phyloP scores from a whole-genome alignment of 2,888 invertebrate species.

The Macrosoma leucophasiata region DNA sequence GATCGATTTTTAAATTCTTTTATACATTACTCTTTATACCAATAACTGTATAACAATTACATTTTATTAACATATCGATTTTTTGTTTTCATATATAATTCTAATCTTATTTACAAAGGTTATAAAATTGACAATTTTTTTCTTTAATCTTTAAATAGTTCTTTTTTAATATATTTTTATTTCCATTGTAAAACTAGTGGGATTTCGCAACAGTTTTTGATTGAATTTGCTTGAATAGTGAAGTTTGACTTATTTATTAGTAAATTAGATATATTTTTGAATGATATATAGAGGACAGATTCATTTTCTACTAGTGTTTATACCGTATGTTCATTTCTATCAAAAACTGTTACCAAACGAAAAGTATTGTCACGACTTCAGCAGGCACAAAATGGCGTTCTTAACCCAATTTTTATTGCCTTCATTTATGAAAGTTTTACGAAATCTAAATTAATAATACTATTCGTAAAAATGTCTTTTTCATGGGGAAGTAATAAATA shows the following conservation, averaged over 20 bases:
- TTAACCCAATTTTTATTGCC: constrained; percentile 68
- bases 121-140: constrained; percentile 66
- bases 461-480: constrained; percentile 76
- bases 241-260: no score
- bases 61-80: constrained; percentile 55
- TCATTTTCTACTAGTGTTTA: no score
- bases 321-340: constrained; percentile 25
- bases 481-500: constrained; percentile 68
- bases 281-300: no score
- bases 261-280: no score
- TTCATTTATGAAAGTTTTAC: constrained; percentile 48
- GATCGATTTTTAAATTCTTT: constrained; percentile 41
- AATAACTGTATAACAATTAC: constrained; percentile 60
- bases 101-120: constrained; percentile 69
- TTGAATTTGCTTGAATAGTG: no score
- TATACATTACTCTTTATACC: constrained; percentile 51
- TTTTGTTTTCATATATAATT: constrained; percentile 48
- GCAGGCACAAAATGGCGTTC: constrained; percentile 70
- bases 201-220: constrained; percentile 46
- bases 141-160: constrained; percentile 51
- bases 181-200: constrained; percentile 34
- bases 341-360: constrained; percentile 41
- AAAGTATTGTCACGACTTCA: constrained; percentile 59
- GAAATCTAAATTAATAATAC: constrained; percentile 74
- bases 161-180: constrained; percentile 41